phyloP scores from a whole-genome alignment of 1,140 invertebrate genomes.

The Euwallacea fornicatus region DNA sequence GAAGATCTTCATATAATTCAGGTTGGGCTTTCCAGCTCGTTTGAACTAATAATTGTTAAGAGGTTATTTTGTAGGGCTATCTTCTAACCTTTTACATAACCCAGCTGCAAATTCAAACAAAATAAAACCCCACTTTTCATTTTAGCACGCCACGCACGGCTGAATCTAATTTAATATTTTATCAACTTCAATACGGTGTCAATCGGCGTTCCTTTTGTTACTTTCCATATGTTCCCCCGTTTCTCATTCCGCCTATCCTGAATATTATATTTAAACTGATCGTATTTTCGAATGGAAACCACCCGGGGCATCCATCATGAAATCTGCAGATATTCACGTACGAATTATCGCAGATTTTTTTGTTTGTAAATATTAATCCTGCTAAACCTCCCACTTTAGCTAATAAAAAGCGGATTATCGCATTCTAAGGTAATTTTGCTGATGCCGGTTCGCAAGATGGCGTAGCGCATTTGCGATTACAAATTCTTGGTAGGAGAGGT shows the following conservation, averaged over 20 bases:
- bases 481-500: too few relatives aligned
- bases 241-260: conserved; percentile 3
- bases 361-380: not conserved
- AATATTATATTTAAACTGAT: conserved; percentile 15
- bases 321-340: conserved; percentile 2
- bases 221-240: conserved; percentile 10
- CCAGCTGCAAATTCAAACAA: not conserved
- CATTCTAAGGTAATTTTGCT: too few relatives aligned
- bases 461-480: too few relatives aligned
- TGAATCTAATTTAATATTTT: conserved; percentile 11
- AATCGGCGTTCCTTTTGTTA: conserved; percentile 11
- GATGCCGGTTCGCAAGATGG: too few relatives aligned
- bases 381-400: not conserved
- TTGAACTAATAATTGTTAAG: too few relatives aligned
- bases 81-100: too few relatives aligned
- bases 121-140: not conserved
- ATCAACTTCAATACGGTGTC: conserved; percentile 14
- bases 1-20: too few relatives aligned
- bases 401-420: too few relatives aligned
- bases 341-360: not conserved
- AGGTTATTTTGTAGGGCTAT: too few relatives aligned
- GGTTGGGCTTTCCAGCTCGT: too few relatives aligned
- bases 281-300: conserved; percentile 8
- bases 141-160: conserved; percentile 1
- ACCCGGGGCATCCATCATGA: not conserved